Evolutionary conservation across 1,140 invertebrate species (phyloP).

Genomic region (Physella acuta): DNA sequence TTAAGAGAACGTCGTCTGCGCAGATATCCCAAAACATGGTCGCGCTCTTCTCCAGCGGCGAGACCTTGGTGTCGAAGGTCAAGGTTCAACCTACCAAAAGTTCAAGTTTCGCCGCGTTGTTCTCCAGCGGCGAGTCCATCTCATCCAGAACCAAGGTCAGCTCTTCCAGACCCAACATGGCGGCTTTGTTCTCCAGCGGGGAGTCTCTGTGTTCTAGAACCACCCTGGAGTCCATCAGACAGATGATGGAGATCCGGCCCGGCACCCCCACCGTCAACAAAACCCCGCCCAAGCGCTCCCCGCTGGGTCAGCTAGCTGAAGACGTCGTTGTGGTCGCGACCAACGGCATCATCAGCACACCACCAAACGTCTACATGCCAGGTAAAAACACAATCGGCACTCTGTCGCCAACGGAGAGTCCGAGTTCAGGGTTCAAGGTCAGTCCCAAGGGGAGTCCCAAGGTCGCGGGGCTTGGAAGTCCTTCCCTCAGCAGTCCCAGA

Average conservation of each 20-base stretch:
- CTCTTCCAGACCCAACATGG: not conserved
- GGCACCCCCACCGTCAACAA: not conserved
- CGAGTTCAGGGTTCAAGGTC: not conserved
- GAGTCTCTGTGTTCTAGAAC: not conserved
- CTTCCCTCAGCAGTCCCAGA: slow-evolving; percentile 5
- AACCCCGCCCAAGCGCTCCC: not conserved
- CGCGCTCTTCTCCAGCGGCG: too few species aligned
- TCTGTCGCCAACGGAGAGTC: slow-evolving; percentile 2
- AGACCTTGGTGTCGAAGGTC: too few species aligned
- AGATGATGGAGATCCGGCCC: not conserved
- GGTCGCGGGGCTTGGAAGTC: slow-evolving; percentile 16
- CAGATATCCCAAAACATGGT: too few species aligned
- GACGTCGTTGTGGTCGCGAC: slow-evolving; percentile 18
- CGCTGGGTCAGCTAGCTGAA: slow-evolving; percentile 9
- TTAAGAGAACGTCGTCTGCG: too few species aligned
- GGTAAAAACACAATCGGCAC: not conserved
- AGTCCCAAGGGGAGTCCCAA: slow-evolving; percentile 13
- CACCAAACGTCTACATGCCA: not conserved
- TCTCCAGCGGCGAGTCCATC: not conserved
- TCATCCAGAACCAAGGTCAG: not conserved
- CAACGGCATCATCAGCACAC: slow-evolving; percentile 17
- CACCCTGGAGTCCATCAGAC: not conserved
- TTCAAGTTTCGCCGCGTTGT: not conserved
- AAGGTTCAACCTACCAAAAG: too few species aligned
- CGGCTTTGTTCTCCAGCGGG: not conserved